A percentile compares a stretch with the other conserved stretches of the same genome.
phyloP scores from a whole-genome alignment of 2,113 vertebrate species.

The Lucifuga dentata region DNA sequence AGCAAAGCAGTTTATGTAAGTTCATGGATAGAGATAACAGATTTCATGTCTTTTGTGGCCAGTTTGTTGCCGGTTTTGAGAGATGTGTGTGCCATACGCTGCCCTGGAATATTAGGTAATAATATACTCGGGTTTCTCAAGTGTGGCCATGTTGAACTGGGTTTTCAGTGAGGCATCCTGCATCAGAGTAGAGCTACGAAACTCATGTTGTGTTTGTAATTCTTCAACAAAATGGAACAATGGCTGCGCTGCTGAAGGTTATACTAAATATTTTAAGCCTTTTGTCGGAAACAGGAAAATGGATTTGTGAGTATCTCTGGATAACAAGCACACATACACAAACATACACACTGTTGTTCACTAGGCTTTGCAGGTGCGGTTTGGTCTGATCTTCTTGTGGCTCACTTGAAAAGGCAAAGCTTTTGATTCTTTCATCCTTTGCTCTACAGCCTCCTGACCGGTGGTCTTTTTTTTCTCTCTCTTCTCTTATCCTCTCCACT shows the following conservation, averaged over 20 bases:
- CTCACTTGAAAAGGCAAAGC: conserved; percentile 5
- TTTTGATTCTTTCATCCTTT: conserved; percentile 42
- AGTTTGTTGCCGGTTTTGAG: conserved; percentile 39
- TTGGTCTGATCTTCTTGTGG: conserved; percentile 1
- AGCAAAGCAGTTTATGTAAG: conserved; percentile 57
- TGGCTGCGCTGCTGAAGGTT: neutral
- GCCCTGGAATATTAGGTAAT: conserved; percentile 38
- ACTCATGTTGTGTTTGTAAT: conserved; percentile 3
- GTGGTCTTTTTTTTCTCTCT: conserved; percentile 29
- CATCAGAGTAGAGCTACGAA: neutral
- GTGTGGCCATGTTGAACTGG: conserved; percentile 15
- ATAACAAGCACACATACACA: neutral
- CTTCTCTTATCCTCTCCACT: conserved; percentile 23
- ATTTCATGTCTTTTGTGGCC: conserved; percentile 54
- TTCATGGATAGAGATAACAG: conserved; percentile 67
- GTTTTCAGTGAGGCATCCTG: neutral
- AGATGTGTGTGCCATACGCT: conserved; percentile 40
- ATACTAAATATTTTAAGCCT: conserved; percentile 6
- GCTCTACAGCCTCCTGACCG: conserved; percentile 26
- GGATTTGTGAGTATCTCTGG: neutral
- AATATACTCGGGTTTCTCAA: conserved; percentile 23
- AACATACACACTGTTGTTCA: neutral
- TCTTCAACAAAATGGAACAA: neutral
- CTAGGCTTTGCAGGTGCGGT: conserved; percentile 9
- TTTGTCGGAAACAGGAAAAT: conserved; percentile 1